phyloP scores from a whole-genome alignment of 2,888 invertebrate species.

The Dendrolimus pini region DNA sequence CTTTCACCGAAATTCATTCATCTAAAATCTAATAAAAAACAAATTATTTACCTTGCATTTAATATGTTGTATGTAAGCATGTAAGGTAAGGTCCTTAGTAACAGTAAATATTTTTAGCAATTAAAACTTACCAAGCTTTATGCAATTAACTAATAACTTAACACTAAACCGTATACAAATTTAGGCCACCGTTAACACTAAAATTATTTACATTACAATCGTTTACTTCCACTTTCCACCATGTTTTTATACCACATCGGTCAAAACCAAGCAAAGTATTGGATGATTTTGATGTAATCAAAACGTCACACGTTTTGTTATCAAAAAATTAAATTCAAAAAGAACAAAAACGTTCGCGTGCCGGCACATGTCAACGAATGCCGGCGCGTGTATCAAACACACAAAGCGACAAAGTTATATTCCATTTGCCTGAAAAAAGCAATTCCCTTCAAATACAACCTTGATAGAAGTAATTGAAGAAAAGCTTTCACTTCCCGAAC shows the following conservation, averaged over 20 bases:
- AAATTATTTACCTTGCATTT: too few species aligned
- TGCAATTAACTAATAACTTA: too few species aligned
- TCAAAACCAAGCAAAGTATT: too few species aligned
- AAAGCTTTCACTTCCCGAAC: conserved; percentile 9
- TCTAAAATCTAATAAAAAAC: too few species aligned
- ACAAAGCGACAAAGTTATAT: conserved; percentile 37
- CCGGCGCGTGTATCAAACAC: conserved; percentile 44
- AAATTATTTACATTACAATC: background rate
- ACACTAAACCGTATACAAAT: conserved; percentile 1
- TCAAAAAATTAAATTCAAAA: conserved; percentile 40
- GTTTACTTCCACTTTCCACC: too few species aligned
- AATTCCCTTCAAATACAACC: background rate
- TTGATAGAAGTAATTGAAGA: conserved; percentile 12
- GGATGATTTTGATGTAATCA: background rate
- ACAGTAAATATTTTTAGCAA: conserved; percentile 2
- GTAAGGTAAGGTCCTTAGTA: too few species aligned
- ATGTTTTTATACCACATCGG: background rate
- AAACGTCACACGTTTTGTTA: conserved; percentile 35
- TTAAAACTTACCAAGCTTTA: background rate
- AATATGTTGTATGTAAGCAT: too few species aligned
- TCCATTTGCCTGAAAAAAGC: conserved; percentile 18
- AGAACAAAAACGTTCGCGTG: conserved; percentile 71
- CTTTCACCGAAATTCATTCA: too few species aligned
- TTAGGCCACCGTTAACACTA: conserved; percentile 2
- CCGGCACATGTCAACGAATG: conserved; percentile 69